Base-by-base conservation (phyloP, 2,888 invertebrate species). In the Cephus sareptanus region DNA sequence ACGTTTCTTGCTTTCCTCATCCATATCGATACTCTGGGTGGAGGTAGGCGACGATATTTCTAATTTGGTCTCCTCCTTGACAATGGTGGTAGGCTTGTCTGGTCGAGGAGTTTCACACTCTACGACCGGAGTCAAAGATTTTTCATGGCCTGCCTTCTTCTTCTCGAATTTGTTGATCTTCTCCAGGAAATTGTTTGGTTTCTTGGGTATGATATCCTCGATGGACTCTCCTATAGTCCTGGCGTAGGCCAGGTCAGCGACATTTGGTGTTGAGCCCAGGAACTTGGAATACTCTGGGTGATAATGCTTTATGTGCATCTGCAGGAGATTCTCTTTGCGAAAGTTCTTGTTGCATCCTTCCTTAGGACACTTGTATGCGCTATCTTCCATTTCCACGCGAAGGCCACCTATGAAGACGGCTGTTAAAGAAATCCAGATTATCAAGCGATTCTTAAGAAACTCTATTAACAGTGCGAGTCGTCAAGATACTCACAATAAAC, bases 251-350 rank as follows among this genome's bases (percentile, higher is more conserved):
- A 97, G 92, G 90, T 97, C 97, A 33, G 96, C 94, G 78, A 97
- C 97, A 91, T 97, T 97, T 0, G 97, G 97, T 0, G 97, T 96
- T 0, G 94, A 94, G 4, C 96, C 97, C 83, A 97, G 92, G 90
- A 94, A 94, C 90, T 96, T 95, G 2, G 94, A 94, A 79, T 96
- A 93, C 83, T 97, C 96, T 2, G 95, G 94, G 92, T 98, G 98
- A 91, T 98, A 98, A 91, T 98, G 98, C 88, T 98, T 98, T 71
- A 98, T 96, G 90, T 98, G 98, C 95, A 98, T 98, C 92, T 96
- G 96, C 12, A 98, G 92, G 75, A 98, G 94, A 81, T 96, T 97
- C 89, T 98, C 97, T 89, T 98, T 98, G 9, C 98, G 94, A 90
- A 98, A 98, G 85, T 95, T 96, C 92, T 98, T 98, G 76, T 94